Evolutionary conservation across 2,113 vertebrate genomes (phyloP).

Genomic region (Saguinus imperator): DNA sequence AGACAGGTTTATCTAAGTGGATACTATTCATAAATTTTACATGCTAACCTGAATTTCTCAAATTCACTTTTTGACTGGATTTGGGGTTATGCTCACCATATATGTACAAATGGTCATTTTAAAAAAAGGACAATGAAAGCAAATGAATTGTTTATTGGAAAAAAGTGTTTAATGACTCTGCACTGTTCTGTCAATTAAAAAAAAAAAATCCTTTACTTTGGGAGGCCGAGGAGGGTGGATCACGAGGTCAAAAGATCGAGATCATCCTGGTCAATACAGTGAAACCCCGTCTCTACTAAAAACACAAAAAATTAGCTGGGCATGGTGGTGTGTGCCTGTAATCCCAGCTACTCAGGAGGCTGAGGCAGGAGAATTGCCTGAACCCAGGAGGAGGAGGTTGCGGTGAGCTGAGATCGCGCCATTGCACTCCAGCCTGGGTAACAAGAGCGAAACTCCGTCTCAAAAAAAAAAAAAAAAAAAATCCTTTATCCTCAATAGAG

Average conservation of each 20-base stretch:
- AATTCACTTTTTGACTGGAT: neutral
- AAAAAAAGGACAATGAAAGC: neutral
- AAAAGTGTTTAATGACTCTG: constrained; percentile 6
- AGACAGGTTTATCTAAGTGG: neutral
- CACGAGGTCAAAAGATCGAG: too few relatives aligned
- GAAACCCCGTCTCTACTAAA: too few relatives aligned
- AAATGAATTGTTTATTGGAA: constrained; percentile 11
- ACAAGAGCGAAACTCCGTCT: too few relatives aligned
- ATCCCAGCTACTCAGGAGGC: too few relatives aligned
- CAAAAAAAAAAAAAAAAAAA: neutral
- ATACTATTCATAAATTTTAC: neutral
- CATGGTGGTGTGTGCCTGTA: too few relatives aligned
- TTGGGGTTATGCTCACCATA: neutral
- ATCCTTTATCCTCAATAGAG: neutral
- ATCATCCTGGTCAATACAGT: too few relatives aligned
- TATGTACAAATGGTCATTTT: neutral
- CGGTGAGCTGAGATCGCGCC: too few relatives aligned
- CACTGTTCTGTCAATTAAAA: neutral
- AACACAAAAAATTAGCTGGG: too few relatives aligned
- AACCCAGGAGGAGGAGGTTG: too few relatives aligned
- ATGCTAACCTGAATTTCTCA: neutral
- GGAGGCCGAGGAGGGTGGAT: too few relatives aligned
- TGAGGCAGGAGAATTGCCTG: too few relatives aligned
- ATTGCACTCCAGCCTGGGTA: too few relatives aligned
- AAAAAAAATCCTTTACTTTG: neutral